Conservation (phyloP, 2,888 invertebrate genomes). For the Pristionchus arcanus region DNA sequence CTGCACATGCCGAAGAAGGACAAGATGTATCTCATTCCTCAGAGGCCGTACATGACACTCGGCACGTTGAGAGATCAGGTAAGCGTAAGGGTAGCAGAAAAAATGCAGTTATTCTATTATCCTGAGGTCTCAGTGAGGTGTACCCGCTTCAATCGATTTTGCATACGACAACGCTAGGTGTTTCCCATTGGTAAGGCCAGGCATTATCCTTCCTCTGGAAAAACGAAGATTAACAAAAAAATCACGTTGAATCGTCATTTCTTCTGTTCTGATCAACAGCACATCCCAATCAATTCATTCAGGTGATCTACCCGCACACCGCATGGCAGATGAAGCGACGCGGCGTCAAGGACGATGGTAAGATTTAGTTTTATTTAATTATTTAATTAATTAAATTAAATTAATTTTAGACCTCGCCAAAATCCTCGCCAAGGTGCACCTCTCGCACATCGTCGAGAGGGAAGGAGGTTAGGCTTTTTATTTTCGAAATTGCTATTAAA, state of each 20-base stretch:
- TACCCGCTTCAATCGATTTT: no score
- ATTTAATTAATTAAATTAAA: not conserved
- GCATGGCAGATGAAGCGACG: constrained; percentile 87
- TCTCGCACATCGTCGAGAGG: constrained; percentile 83
- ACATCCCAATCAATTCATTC: constrained; percentile 76
- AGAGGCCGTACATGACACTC: constrained; percentile 97
- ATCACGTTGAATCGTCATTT: not conserved
- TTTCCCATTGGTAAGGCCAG: no score
- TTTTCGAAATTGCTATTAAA: not conserved
- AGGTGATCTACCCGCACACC: constrained; percentile 92
- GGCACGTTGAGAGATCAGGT: constrained; percentile 95
- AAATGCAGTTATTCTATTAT: no score
- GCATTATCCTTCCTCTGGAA: no score
- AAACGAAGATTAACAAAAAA: no score
- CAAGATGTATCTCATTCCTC: constrained; percentile 80
- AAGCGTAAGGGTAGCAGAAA: no score
- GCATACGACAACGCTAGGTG: no score
- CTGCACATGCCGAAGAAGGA: constrained; percentile 75
- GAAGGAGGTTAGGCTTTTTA: constrained; percentile 71
- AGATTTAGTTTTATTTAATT: not conserved
- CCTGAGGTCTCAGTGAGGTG: no score
- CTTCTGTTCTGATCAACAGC: not conserved
- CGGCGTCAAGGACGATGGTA: constrained; percentile 86
- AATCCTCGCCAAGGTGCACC: constrained; percentile 87
- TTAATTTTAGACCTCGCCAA: constrained; percentile 84